A percentile compares a stretch with the other conserved stretches of the same genome.
These are phyloP conservation scores for Ateles fusciceps DNA, from an alignment of 2,797 vertebrate genomes.

Conservation along the genomic window DNA sequence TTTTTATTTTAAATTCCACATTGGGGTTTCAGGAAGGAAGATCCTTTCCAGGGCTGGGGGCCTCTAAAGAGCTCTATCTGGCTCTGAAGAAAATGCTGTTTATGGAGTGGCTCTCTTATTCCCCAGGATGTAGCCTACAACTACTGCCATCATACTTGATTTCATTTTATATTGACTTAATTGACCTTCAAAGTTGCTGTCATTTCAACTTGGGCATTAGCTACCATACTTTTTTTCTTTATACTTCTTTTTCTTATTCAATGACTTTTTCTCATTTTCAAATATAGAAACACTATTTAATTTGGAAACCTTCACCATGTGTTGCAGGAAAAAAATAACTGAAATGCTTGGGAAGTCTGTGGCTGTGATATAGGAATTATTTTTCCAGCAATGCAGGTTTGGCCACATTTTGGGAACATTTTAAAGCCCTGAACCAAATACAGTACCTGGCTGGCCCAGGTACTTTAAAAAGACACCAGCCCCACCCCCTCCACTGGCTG, in stretches of 20 bases:
- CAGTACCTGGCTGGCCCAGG: neutral
- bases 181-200: neutral
- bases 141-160: neutral
- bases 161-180: conserved; percentile 9
- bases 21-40: neutral
- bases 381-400: conserved; percentile 20
- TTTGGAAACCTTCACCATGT: neutral
- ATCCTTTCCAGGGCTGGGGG: neutral
- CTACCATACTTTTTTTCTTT: neutral
- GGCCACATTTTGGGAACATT: neutral
- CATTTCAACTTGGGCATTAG: neutral
- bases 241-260: neutral
- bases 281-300: neutral
- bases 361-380: neutral
- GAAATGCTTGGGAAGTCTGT: neutral
- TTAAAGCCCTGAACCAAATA: neutral
- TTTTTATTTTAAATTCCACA: conserved; percentile 42
- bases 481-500: neutral
- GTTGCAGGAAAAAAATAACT: neutral
- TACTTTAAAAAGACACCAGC: neutral
- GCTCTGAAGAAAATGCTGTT: neutral
- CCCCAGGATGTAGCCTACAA: neutral
- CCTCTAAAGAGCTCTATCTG: neutral
- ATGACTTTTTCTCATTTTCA: conserved; percentile 19
- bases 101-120: neutral